Percentiles rank a stretch among this genome's conserved stretches.
These are phyloP conservation scores for Burhinus bistriatus DNA, from an alignment of 2,113 vertebrate species.

Conservation along the genomic window DNA sequence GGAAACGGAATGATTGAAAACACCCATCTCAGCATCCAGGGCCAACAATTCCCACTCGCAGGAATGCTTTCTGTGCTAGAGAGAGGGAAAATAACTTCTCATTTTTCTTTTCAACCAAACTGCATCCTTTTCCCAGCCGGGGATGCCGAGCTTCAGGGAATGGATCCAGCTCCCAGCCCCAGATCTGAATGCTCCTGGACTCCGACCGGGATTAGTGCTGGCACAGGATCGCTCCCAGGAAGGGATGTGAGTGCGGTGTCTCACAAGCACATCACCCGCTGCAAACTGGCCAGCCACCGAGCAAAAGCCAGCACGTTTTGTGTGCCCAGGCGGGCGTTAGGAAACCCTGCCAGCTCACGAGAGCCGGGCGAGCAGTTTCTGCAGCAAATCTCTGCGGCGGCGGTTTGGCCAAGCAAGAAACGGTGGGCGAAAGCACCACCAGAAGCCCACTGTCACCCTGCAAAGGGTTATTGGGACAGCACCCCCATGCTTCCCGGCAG, in stretches of 20 bases:
- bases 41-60: neutral
- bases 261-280: neutral
- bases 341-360: fast-evolving
- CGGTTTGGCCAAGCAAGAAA: neutral
- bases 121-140: neutral
- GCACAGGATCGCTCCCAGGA: fast-evolving
- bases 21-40: neutral
- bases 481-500: fast-evolving
- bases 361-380: fast-evolving
- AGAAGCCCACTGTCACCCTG: neutral
- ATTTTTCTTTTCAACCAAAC: neutral
- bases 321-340: fast-evolving
- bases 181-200: neutral
- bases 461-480: neutral
- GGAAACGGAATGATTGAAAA: slow-evolving; percentile 43
- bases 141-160: neutral
- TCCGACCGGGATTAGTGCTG: fast-evolving
- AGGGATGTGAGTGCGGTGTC: fast-evolving
- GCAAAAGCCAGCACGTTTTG: neutral
- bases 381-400: fast-evolving
- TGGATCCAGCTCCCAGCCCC: neutral
- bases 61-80: neutral
- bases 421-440: neutral
- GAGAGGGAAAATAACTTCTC: neutral
- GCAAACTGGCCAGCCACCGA: fast-evolving